Percentiles rank a stretch among this genome's conserved stretches.
phyloP scores from a whole-genome alignment of 1,140 invertebrate species.

The Drosophila santomea region DNA sequence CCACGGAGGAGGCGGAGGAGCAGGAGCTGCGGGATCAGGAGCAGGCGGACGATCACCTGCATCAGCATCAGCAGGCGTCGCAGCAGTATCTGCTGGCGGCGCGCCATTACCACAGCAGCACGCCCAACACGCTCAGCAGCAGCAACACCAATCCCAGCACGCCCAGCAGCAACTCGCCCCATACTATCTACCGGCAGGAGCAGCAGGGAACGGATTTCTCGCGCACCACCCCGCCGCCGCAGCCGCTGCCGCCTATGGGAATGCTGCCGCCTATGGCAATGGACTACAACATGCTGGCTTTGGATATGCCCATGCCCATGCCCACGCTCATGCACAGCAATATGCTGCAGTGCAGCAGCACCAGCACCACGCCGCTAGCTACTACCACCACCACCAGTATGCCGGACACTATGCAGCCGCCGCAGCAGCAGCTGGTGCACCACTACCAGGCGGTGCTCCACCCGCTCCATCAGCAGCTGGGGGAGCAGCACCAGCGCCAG shows the following conservation, averaged over 20 bases:
- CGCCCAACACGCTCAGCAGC: slow-evolving; percentile 56
- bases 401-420: slow-evolving; percentile 76
- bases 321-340: slow-evolving; percentile 63
- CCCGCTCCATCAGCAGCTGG: slow-evolving; percentile 35
- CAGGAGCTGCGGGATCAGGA: slow-evolving; percentile 31
- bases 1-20: slow-evolving; percentile 66
- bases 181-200: slow-evolving; percentile 67
- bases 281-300: slow-evolving; percentile 84
- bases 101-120: slow-evolving; percentile 70
- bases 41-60: slow-evolving; percentile 61
- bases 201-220: slow-evolving; percentile 71
- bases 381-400: slow-evolving; percentile 79
- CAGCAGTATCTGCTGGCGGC: slow-evolving; percentile 61
- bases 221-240: slow-evolving; percentile 67
- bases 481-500: slow-evolving; percentile 19
- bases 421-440: slow-evolving; percentile 57
- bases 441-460: slow-evolving; percentile 47
- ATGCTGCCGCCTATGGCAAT: slow-evolving; percentile 80
- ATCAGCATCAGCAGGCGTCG: slow-evolving; percentile 58
- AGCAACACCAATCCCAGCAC: slow-evolving; percentile 58
- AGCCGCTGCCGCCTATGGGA: slow-evolving; percentile 77
- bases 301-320: slow-evolving; percentile 75
- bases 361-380: slow-evolving; percentile 73
- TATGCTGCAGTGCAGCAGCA: slow-evolving; percentile 78
- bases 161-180: slow-evolving; percentile 65